Conservation (phyloP, 2,797 vertebrate species). For the Eulemur mongoz region DNA sequence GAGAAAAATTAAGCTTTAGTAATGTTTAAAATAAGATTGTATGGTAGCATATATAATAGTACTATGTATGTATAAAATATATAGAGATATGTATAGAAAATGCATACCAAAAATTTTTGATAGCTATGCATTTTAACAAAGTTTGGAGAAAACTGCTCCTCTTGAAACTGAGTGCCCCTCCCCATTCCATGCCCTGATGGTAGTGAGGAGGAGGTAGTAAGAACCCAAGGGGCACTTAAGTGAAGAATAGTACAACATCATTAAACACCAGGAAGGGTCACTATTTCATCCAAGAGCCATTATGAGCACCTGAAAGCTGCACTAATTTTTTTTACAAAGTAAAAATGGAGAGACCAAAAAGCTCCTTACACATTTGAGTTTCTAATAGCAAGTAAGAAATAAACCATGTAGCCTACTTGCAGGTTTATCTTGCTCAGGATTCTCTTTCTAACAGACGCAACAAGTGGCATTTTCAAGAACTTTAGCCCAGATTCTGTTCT, state of each 20-base stretch:
- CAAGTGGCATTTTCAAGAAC: neutral
- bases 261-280: neutral
- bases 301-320: neutral
- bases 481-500: slow-evolving; percentile 1
- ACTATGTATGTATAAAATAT: neutral
- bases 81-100: neutral
- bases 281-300: neutral
- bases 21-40: neutral
- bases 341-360: slow-evolving; percentile 8
- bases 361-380: neutral
- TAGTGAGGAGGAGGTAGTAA: neutral
- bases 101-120: neutral
- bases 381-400: slow-evolving; percentile 18
- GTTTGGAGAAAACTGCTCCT: neutral
- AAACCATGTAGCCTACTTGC: neutral
- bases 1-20: neutral
- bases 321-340: neutral
- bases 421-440: neutral
- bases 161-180: neutral
- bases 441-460: neutral
- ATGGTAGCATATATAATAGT: too few species aligned
- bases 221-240: neutral
- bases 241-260: neutral
- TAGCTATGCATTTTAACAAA: slow-evolving; percentile 12
- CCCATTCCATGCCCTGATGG: neutral